phyloP scores from a whole-genome alignment of 2,113 vertebrate species.

The Grallaria varia region DNA sequence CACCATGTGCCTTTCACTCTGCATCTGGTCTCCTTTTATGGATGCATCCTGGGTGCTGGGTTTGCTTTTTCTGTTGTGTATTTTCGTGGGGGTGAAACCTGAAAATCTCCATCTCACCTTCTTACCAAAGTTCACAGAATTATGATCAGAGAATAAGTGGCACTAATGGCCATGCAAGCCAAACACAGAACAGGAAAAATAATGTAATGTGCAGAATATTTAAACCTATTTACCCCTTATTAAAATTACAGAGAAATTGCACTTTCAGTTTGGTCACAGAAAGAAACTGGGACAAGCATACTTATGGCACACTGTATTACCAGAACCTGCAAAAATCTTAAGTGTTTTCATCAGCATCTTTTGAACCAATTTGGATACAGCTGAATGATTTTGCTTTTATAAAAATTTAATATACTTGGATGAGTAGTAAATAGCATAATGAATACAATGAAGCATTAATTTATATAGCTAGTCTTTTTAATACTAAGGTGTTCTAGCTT shows the following conservation, averaged over 20 bases:
- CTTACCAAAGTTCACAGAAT: not conserved
- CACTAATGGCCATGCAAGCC: not conserved
- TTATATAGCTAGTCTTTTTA: not conserved
- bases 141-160: not conserved
- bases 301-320: not conserved
- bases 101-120: not conserved
- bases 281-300: not conserved
- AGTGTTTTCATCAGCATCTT: conserved; percentile 20
- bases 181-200: not conserved
- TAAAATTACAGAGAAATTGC: not conserved
- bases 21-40: conserved; percentile 46
- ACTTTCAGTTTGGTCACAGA: not conserved
- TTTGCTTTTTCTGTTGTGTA: not conserved
- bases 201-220: not conserved
- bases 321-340: not conserved
- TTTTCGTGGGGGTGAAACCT: not conserved
- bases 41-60: not conserved
- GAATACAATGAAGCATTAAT: conserved; percentile 29
- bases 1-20: not conserved
- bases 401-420: conserved; percentile 12
- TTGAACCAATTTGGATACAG: not conserved
- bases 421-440: not conserved
- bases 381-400: conserved; percentile 23
- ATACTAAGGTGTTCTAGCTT: not conserved
- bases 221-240: not conserved